Evolutionary conservation across 2,113 vertebrate species (phyloP).

Genomic region (Pampusana beccarii): DNA sequence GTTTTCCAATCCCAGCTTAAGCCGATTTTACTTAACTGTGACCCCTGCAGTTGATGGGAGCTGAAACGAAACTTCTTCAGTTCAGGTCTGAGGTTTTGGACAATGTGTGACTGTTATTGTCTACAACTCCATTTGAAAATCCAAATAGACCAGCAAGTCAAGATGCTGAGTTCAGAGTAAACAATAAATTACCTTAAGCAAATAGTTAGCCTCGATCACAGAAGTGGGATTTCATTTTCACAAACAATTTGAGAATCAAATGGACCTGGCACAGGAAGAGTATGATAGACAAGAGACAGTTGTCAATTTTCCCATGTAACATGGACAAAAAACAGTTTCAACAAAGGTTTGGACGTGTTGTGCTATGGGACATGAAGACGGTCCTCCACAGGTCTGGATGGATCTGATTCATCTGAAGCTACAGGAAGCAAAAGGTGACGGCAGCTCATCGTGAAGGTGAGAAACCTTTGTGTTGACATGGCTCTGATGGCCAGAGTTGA

Average conservation of each 20-base stretch:
- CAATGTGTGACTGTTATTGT: neutral
- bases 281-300: neutral
- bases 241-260: neutral
- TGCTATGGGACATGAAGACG: neutral
- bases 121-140: neutral
- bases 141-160: neutral
- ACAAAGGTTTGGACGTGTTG: neutral
- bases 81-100: neutral
- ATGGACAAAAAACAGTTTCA: neutral
- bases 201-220: neutral
- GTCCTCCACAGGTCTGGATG: neutral
- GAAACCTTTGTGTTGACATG: neutral
- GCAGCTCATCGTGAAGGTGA: neutral
- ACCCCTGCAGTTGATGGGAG: slow-evolving; percentile 37
- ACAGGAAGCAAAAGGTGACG: neutral
- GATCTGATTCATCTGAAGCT: neutral
- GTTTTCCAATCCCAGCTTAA: slow-evolving; percentile 45
- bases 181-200: neutral
- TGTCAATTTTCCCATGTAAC: neutral
- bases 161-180: neutral
- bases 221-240: neutral
- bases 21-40: slow-evolving; percentile 43
- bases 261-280: neutral
- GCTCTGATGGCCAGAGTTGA: neutral
- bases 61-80: slow-evolving; percentile 10